Conservation (phyloP, 2,113 vertebrate genomes). For the western clawed frog (Xenopus tropicalis) region DNA sequence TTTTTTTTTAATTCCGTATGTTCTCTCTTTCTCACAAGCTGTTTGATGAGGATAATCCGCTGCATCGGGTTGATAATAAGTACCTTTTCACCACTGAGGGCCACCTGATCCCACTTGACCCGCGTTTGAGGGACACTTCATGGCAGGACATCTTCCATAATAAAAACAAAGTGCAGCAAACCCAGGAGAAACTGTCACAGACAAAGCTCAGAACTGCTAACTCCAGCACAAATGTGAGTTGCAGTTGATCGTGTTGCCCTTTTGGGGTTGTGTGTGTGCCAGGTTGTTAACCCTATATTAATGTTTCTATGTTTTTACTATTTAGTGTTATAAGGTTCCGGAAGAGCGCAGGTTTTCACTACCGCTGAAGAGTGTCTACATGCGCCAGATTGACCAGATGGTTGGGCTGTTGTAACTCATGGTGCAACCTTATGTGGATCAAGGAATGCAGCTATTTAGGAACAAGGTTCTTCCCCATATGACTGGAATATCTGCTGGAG, state of each 20-base stretch:
- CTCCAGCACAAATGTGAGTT: conserved; percentile 81
- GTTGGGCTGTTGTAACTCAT: conserved; percentile 83
- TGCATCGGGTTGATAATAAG: conserved; percentile 85
- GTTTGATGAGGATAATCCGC: conserved; percentile 94
- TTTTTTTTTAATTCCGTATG: too few relatives aligned
- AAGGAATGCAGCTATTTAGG: not conserved
- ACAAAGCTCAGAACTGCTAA: conserved; percentile 59
- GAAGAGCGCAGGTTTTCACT: conserved; percentile 85
- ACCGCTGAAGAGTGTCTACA: conserved; percentile 93
- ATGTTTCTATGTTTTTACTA: not conserved
- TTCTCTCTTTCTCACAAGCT: conserved; percentile 62
- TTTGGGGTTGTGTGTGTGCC: too few relatives aligned
- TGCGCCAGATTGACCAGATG: conserved; percentile 97
- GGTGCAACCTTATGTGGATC: not conserved
- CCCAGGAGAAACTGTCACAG: conserved; percentile 38
- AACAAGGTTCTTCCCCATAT: not conserved
- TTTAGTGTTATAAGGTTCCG: conserved; percentile 86
- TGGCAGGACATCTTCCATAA: conserved; percentile 77
- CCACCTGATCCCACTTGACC: conserved; percentile 87
- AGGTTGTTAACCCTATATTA: too few relatives aligned
- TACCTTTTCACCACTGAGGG: conserved; percentile 98
- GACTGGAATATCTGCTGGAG: not conserved
- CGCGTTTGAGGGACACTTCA: conserved; percentile 77
- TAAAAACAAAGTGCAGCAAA: conserved; percentile 47
- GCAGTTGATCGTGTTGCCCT: not conserved